Evolutionary conservation across 2,888 invertebrate species (phyloP).

Genomic region (Diloba caeruleocephala): DNA sequence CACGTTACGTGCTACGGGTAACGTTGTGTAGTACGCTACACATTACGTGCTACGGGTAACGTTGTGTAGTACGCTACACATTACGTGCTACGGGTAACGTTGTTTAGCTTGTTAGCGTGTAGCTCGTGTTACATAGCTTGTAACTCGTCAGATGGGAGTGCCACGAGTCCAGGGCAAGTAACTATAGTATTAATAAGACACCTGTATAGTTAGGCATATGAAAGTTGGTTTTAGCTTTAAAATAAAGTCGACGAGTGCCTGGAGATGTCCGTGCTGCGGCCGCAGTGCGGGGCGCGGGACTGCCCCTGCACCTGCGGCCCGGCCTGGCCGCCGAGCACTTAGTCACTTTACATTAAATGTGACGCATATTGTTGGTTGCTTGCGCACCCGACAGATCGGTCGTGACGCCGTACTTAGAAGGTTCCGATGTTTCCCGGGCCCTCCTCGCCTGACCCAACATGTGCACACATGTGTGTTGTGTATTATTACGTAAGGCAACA

Average conservation of each 20-base stretch:
- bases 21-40: background rate
- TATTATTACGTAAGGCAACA: background rate
- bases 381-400: background rate
- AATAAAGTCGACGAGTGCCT: too few relatives aligned
- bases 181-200: too few relatives aligned
- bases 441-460: background rate
- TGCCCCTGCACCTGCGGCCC: too few relatives aligned
- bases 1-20: background rate
- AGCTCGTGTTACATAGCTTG: background rate
- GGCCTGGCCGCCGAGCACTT: too few relatives aligned
- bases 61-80: background rate
- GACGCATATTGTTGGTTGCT: background rate
- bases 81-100: background rate
- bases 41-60: background rate
- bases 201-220: too few relatives aligned
- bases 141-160: background rate
- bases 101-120: background rate
- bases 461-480: background rate
- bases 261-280: too few relatives aligned
- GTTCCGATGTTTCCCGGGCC: background rate
- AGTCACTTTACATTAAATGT: background rate
- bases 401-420: background rate
- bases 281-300: too few relatives aligned
- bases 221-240: too few relatives aligned
- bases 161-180: background rate